These are phyloP conservation scores for Leptocoma aspasia DNA, from an alignment of 2,113 vertebrate species.

Conservation along the genomic window DNA sequence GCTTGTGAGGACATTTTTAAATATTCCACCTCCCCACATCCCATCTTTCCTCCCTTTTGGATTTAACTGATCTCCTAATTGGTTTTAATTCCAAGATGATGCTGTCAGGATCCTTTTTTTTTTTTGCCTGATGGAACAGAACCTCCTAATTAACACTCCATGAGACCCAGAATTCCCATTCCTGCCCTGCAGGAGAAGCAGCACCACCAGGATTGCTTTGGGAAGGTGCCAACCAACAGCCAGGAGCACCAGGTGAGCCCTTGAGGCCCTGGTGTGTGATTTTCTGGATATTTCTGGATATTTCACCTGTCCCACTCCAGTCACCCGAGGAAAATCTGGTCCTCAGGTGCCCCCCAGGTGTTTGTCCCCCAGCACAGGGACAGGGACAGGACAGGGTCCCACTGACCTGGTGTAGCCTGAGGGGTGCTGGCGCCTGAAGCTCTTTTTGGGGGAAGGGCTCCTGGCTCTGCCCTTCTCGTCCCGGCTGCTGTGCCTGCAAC, in stretches of 20 bases:
- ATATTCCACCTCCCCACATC: background rate
- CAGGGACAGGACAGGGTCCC: background rate
- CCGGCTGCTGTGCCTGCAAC: conserved; percentile 56
- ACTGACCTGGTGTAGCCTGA: conserved; percentile 77
- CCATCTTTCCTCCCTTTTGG: background rate
- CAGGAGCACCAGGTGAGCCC: background rate
- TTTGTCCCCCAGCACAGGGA: too few relatives aligned
- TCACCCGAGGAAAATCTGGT: accelerated
- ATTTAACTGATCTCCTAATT: background rate
- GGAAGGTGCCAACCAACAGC: background rate
- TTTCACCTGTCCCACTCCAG: accelerated
- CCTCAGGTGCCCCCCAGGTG: background rate
- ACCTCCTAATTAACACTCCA: background rate
- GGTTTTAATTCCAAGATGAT: background rate
- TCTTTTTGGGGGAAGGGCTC: conserved; percentile 74
- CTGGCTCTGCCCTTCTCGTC: conserved; percentile 58
- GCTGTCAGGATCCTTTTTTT: background rate
- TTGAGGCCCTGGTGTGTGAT: accelerated
- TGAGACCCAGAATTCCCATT: background rate
- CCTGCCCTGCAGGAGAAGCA: background rate
- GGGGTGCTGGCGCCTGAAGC: conserved; percentile 66
- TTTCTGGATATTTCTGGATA: accelerated
- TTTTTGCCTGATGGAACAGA: background rate
- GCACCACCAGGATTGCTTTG: accelerated
- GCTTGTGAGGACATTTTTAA: too few relatives aligned